Evolutionary conservation across 2,888 invertebrate genomes (phyloP), one percentile per base, ranked within the genome.

Genomic region (Calliphora vomitoria): DNA sequence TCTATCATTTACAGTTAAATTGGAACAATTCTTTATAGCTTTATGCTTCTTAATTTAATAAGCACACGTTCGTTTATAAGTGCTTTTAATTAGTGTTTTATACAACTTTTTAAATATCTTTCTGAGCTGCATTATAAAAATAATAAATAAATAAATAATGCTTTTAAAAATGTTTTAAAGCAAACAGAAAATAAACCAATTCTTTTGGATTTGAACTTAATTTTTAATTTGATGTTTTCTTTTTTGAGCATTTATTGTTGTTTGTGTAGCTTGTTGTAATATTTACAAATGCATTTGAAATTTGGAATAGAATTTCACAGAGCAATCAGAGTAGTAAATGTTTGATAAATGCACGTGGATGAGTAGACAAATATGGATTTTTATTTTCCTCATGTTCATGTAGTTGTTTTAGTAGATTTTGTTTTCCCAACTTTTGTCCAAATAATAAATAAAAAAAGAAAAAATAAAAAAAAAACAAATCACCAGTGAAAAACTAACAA

Each of bases 341-440:
- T 89, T 91, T 89, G 91, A 90, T 91, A 91, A 92, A 91, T 92
- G 91, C 92, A 92, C 91, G 91, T 92, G 92, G 90, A 91, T 91
- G 91, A 91, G 91, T 91, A 91, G 90, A 92, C 91, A 92, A 92
- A 91, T 91, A 92, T 91, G 89, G 89, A 91, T 90, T 91, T n/a
- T 91, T 72, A 55, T 60, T 38, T 75, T 47, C 13, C 15, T 66
- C 31, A 50, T 75, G 60, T 58, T 66, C 47, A 53, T 44, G 64
- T 58, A 25, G 31, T 53, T 64, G 72, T 58, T 66, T 18, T 8
- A 82, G 25, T 50, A n/a, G n/a, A 44, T 78, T 85, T 76, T 60
- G 44, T 35, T 20, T 62, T 58, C 35, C 18, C 41, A 53, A 58
- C 44, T 53, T 76, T 62, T 50, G 80, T 81, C 71, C 68, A 81